Percentiles rank a stretch among this genome's conserved stretches.
phyloP scores from a whole-genome alignment of 2,797 vertebrate species.

The Galago senegalensis region DNA sequence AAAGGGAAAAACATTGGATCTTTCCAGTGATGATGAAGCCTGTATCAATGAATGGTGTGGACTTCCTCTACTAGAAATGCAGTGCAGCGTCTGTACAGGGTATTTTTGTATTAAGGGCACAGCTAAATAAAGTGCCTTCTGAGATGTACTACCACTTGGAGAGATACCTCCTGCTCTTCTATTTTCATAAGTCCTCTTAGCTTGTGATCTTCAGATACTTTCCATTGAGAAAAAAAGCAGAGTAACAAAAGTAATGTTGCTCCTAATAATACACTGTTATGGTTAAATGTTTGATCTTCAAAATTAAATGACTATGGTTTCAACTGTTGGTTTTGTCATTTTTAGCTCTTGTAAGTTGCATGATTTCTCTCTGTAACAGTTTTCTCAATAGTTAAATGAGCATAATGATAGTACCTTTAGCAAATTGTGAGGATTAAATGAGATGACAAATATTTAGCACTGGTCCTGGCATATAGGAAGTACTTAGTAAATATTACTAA shows the following conservation, averaged over 20 bases:
- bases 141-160: neutral
- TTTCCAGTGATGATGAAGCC: neutral
- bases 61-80: conserved; percentile 1
- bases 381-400: conserved; percentile 8
- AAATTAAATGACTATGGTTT: neutral
- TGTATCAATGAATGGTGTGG: neutral
- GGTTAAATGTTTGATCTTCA: conserved; percentile 3
- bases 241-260: neutral
- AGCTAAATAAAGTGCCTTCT: neutral
- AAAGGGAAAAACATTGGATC: neutral
- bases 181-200: neutral
- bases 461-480: neutral
- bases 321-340: neutral
- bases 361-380: neutral
- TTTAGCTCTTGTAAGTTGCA: conserved; percentile 3
- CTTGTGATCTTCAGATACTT: conserved; percentile 19
- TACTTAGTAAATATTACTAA: neutral
- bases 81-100: neutral
- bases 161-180: neutral
- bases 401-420: neutral
- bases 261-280: neutral
- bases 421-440: neutral
- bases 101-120: neutral
- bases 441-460: neutral
- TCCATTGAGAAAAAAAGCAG: neutral